Evolutionary conservation across 2,113 vertebrate species (phyloP).

Genomic region (Aspidoscelis tigris): DNA sequence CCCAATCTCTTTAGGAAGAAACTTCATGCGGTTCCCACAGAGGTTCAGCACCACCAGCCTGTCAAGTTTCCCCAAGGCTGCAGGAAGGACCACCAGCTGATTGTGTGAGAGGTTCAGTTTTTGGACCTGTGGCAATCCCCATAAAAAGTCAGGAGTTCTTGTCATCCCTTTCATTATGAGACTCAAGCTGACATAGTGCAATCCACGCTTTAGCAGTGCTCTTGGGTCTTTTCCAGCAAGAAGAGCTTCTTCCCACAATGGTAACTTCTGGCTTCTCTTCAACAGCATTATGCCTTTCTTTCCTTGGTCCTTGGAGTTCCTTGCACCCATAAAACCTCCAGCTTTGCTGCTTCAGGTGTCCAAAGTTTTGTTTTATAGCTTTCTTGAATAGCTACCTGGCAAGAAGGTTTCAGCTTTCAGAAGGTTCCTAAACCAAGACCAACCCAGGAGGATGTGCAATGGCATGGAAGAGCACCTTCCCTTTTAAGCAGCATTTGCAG

Average conservation of each 20-base stretch:
- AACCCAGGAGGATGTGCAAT: slow-evolving; percentile 52
- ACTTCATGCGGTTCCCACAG: slow-evolving; percentile 85
- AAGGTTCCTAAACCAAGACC: slow-evolving; percentile 23
- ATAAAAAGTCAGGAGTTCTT: slow-evolving; percentile 84
- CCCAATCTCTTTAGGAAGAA: slow-evolving; percentile 88
- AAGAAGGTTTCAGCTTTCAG: slow-evolving; percentile 12
- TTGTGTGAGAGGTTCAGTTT: slow-evolving; percentile 95
- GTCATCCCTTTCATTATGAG: slow-evolving; percentile 87
- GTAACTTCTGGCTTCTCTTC: slow-evolving; percentile 67
- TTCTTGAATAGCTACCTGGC: slow-evolving; percentile 34
- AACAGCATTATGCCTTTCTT: slow-evolving; percentile 49
- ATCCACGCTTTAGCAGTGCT: slow-evolving; percentile 72
- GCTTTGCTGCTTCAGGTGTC: slow-evolving; percentile 23
- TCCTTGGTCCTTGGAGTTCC: slow-evolving; percentile 75
- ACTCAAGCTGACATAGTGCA: slow-evolving; percentile 85
- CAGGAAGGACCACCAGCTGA: slow-evolving; percentile 79
- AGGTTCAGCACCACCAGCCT: slow-evolving; percentile 90
- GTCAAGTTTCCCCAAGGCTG: slow-evolving; percentile 81
- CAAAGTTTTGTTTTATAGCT: slow-evolving; percentile 45
- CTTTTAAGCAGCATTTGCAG: slow-evolving; percentile 20
- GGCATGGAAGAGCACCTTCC: slow-evolving; percentile 54
- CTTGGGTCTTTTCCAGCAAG: slow-evolving; percentile 74
- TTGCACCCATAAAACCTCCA: slow-evolving; percentile 75
- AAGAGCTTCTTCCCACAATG: slow-evolving; percentile 75
- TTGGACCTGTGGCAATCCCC: slow-evolving; percentile 89